These are phyloP conservation scores for Ceratitis capitata DNA, from an alignment of 1,140 invertebrate species.

Conservation along the genomic window DNA sequence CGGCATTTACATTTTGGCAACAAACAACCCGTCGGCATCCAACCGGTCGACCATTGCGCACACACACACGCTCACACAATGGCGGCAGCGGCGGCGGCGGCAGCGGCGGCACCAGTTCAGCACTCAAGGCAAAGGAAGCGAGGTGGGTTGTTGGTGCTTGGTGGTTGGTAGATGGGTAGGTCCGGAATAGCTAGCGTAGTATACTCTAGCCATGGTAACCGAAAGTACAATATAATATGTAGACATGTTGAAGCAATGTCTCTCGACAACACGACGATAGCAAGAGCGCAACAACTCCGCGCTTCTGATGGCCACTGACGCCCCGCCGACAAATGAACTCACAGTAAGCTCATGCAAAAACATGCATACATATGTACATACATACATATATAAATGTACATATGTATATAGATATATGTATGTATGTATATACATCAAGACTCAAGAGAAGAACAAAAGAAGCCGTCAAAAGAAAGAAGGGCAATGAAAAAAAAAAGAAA, in stretches of 20 bases:
- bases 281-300: background rate
- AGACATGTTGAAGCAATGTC: constrained; percentile 16
- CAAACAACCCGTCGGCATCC: constrained; percentile 35
- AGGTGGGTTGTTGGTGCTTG: too few relatives aligned
- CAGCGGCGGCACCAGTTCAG: too few relatives aligned
- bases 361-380: background rate
- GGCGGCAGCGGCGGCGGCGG: background rate
- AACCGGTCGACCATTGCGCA: background rate
- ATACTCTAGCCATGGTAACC: constrained; percentile 6
- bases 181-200: too few relatives aligned
- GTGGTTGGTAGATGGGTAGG: background rate
- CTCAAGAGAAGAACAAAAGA: background rate
- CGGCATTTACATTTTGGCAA: constrained; percentile 44
- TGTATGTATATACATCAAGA: background rate
- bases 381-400: too few relatives aligned
- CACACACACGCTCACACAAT: background rate
- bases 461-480: background rate
- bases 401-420: too few relatives aligned
- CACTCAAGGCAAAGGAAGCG: background rate
- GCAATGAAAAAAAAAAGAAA: background rate
- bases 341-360: background rate
- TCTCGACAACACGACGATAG: background rate
- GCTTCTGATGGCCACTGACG: background rate
- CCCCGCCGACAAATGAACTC: background rate
- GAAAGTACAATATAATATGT: background rate